phyloP scores from a whole-genome alignment of 1,140 invertebrate species.

The Trachymyrmex cornetzi region DNA sequence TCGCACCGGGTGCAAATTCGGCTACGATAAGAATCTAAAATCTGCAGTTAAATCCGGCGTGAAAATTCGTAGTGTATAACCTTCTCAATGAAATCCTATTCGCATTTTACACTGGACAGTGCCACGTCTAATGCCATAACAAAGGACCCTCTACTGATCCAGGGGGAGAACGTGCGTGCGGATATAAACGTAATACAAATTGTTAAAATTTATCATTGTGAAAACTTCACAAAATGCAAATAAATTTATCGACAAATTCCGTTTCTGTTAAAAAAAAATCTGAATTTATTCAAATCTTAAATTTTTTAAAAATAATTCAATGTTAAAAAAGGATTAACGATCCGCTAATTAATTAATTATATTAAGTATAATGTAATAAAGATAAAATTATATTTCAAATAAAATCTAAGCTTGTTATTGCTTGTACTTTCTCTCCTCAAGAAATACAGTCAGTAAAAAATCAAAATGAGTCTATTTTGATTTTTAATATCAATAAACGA shows the following conservation, averaged over 20 bases:
- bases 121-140: slow-evolving; percentile 22
- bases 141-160: slow-evolving; percentile 11
- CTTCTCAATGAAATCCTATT: slow-evolving; percentile 74
- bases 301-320: not conserved
- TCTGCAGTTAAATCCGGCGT: slow-evolving; percentile 75
- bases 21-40: slow-evolving; percentile 71
- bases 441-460: too few relatives aligned
- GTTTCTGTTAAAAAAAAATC: not conserved
- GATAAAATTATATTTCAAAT: not conserved
- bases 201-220: slow-evolving; percentile 1
- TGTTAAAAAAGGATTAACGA: not conserved
- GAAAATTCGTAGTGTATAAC: slow-evolving; percentile 69
- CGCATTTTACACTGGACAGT: slow-evolving; percentile 36
- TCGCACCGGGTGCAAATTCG: not conserved
- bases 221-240: not conserved
- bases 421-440: not conserved
- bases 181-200: not conserved
- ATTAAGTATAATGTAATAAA: not conserved
- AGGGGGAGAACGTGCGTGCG: not conserved
- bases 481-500: too few relatives aligned
- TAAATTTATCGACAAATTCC: not conserved
- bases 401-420: not conserved
- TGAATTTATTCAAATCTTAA: not conserved
- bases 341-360: not conserved
- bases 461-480: too few relatives aligned